Base-by-base conservation (phyloP, 2,797 vertebrate species). In the Triplophysa bombifrons region DNA sequence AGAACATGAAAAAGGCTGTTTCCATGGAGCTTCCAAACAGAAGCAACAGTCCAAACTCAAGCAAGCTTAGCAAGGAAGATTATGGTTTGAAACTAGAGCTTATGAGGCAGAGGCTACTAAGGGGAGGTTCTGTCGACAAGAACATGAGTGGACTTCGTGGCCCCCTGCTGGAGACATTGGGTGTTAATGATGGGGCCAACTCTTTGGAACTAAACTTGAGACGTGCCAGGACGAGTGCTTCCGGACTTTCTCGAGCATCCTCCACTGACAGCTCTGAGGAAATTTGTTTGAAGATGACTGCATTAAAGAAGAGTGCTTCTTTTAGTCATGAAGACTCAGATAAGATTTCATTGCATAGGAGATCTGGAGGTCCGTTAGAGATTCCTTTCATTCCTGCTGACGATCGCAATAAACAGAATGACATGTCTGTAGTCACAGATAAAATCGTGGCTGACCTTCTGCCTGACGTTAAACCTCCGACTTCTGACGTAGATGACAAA, bases 101-200 rank as follows among this genome's bases (percentile, higher is more conserved):
- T 81, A 95, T 98, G 95, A 94, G 96, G 67, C 97, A 98, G 89
- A 91, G 96, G 80, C 87, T 99, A 56, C 92, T 97, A 41, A 88
- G 95, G 76, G 95, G 96, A 0, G 91, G 93, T 44, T 89, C 90
- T 0, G 83, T 90, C 67, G 96, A 97, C 7, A 92, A 95, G 85
- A 98, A 97, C 86, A 92, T 98, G 92, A 98, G 97, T 0, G 97
- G 97, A 78, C 90, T 99, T 48, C 91, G 98, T 38, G 97, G 97
- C 0, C 97, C 98, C 0, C 88, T 99, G 82, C 93, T 99, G 84
- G 98, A 99, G 89, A 98, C 95, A 0, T 92, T 99, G 1, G 94
- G 95, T 2, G 91, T 94, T 44, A 86, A 93, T 0, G 93, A 95
- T 3, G 94, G 94, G 55, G 88, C 87, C 0, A 78, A 82, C 4